Percentiles rank a stretch among this genome's conserved stretches.
Conservation (phyloP, 1,140 invertebrate genomes). For the Orussus abietinus region DNA sequence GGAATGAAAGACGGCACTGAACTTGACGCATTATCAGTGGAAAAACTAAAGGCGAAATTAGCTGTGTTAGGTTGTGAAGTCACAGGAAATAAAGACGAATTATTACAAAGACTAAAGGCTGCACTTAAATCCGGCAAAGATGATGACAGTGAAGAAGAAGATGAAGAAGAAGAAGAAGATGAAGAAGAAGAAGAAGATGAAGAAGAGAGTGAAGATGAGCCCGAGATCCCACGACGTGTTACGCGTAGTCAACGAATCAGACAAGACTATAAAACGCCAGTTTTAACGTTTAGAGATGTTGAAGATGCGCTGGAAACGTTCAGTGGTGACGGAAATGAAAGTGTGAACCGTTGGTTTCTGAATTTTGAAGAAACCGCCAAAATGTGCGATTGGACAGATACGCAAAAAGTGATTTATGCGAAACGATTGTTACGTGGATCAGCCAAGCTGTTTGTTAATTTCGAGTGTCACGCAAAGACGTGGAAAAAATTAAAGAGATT, state of each 20-base stretch:
- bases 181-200: slow-evolving; percentile 6
- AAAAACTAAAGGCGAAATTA: background rate
- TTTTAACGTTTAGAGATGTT: slow-evolving; percentile 21
- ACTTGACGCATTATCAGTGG: too few species aligned
- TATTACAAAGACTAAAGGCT: background rate
- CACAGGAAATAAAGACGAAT: background rate
- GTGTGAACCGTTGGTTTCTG: slow-evolving; percentile 19
- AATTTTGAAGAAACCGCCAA: slow-evolving; percentile 26
- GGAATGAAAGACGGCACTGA: background rate
- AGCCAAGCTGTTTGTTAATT: slow-evolving; percentile 19
- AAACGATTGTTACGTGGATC: slow-evolving; percentile 15
- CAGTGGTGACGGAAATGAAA: slow-evolving; percentile 18
- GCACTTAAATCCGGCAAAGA: background rate
- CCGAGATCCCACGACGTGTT: background rate
- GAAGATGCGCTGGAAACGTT: slow-evolving; percentile 23
- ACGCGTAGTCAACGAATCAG: background rate
- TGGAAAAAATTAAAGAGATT: slow-evolving; percentile 16
- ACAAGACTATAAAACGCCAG: slow-evolving; percentile 2
- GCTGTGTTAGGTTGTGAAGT: background rate
- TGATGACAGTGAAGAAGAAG: slow-evolving; percentile 5
- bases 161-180: slow-evolving; percentile 2
- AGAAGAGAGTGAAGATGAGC: background rate
- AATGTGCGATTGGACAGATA: slow-evolving; percentile 22
- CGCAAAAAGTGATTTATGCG: slow-evolving; percentile 17
- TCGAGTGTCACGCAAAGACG: slow-evolving; percentile 10